Conservation (phyloP, 2,888 invertebrate species). For the Vesta saturnalis region DNA sequence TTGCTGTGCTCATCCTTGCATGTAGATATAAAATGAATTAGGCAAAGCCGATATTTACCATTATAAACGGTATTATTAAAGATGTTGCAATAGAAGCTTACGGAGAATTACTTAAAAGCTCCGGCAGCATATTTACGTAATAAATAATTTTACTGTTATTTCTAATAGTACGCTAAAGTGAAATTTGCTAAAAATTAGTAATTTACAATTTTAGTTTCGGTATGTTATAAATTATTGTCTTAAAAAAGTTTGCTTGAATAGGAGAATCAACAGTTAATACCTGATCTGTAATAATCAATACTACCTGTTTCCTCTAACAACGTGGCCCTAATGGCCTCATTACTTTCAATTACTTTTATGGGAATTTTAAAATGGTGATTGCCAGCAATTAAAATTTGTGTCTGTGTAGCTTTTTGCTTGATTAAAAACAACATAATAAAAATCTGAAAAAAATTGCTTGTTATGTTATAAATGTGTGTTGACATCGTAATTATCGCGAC, state of each 20-base stretch:
- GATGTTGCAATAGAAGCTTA: neutral
- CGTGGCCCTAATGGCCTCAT: constrained; percentile 49
- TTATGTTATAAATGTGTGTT: neutral
- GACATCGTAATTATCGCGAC: neutral
- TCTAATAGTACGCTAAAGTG: no score
- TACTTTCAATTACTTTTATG: constrained; percentile 60
- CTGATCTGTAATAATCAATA: neutral
- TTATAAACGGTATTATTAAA: neutral
- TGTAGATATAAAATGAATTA: neutral
- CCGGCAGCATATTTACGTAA: neutral
- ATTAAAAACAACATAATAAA: constrained; percentile 50
- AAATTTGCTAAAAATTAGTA: no score
- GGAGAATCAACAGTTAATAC: neutral
- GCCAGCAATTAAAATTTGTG: constrained; percentile 58
- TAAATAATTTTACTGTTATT: neutral
- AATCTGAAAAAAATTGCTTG: constrained; percentile 1
- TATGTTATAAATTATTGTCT: no score
- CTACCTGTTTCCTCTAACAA: constrained; percentile 12
- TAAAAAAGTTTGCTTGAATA: no score
- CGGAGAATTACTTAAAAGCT: neutral
- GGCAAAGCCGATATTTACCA: constrained; percentile 1
- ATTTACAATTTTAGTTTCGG: no score
- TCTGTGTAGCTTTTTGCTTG: constrained; percentile 55
- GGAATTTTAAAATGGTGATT: constrained; percentile 56
- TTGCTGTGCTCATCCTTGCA: neutral